phyloP scores from a whole-genome alignment of 2,888 invertebrate genomes.

The Eurois occulta region DNA sequence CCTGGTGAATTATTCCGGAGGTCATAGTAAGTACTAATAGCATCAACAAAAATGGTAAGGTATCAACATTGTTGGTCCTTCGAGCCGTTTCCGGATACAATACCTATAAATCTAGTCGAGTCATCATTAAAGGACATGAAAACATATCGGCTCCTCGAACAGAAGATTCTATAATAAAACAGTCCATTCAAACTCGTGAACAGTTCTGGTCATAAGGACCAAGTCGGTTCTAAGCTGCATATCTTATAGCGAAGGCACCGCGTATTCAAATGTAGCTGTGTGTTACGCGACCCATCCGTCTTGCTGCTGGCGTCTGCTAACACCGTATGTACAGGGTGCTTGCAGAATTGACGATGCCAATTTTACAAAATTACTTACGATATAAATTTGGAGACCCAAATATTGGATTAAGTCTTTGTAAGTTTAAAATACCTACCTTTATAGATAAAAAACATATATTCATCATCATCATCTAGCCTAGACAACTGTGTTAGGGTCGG shows the following conservation, averaged over 20 bases:
- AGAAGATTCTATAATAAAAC: background rate
- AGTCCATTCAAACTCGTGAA: constrained; percentile 4
- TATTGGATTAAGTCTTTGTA: too few species aligned
- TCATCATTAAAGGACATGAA: background rate
- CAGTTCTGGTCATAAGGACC: constrained; percentile 46
- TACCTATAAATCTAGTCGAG: background rate
- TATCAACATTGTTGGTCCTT: background rate
- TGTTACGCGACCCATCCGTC: constrained; percentile 84
- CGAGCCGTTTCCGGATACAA: background rate
- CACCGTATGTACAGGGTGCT: constrained; percentile 76
- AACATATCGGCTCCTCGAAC: background rate
- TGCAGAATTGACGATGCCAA: background rate
- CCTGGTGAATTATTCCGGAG: background rate
- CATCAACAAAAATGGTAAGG: background rate
- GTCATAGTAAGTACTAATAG: background rate
- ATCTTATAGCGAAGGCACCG: constrained; percentile 39
- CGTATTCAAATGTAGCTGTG: constrained; percentile 81
- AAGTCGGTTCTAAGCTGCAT: constrained; percentile 51
- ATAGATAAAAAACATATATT: too few species aligned
- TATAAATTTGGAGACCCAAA: background rate
- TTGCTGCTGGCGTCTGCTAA: constrained; percentile 80
- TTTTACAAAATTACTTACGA: background rate
- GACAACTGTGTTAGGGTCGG: background rate
- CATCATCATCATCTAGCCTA: background rate
- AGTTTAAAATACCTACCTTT: too few species aligned